These are phyloP conservation scores for Cepaea hortensis DNA, from an alignment of 2,888 invertebrate genomes.

Conservation along the genomic window DNA sequence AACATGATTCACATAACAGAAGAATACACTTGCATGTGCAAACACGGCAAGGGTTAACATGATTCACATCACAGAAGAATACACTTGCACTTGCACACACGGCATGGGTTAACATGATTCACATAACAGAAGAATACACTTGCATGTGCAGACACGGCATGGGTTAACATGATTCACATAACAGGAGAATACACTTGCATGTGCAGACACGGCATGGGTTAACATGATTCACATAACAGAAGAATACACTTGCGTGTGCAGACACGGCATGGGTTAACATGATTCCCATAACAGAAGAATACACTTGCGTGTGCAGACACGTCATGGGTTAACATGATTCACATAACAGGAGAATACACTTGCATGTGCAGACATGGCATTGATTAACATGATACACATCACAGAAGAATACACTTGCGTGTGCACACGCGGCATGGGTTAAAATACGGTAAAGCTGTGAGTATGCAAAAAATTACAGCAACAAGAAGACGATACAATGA, in stretches of 20 bases:
- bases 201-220: background rate
- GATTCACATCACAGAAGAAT: background rate
- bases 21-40: no score
- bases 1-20: no score
- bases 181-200: background rate
- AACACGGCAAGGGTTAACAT: no score
- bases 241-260: background rate
- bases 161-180: background rate
- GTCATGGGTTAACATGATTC: background rate
- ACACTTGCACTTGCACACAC: no score
- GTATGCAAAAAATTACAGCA: no score
- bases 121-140: background rate
- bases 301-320: background rate
- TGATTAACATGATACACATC: background rate
- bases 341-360: background rate
- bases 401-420: background rate
- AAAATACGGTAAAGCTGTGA: no score
- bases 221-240: background rate
- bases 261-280: background rate
- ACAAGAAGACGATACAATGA: no score
- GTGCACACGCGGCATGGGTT: no score
- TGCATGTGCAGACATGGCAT: background rate
- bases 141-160: no score
- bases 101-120: no score
- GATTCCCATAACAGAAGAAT: background rate